A percentile compares a stretch with the other conserved stretches of the same genome.
Conservation (phyloP, 2,113 vertebrate species). For the Chiloscyllium plagiosum region DNA sequence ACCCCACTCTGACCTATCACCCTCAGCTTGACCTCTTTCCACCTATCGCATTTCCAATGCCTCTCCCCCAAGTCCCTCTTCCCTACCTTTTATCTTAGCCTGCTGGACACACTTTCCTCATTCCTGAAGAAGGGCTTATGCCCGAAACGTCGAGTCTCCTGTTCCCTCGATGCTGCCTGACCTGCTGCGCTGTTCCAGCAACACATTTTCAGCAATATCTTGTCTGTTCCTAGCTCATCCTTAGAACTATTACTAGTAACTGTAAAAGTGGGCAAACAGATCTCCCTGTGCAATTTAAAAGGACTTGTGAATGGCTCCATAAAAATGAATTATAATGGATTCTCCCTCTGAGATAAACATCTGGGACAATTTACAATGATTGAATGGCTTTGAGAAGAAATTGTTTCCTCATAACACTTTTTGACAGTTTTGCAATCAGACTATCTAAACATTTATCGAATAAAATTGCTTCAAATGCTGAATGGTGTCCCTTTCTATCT, state of each 20-base stretch:
- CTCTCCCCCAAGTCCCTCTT: no score
- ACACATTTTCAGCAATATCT: no score
- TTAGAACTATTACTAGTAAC: neutral
- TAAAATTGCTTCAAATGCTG: neutral
- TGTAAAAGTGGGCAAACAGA: neutral
- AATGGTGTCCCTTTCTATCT: neutral
- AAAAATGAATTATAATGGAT: neutral
- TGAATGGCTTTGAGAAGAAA: neutral
- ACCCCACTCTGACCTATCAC: no score
- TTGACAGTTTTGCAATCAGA: constrained; percentile 23
- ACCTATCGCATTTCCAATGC: no score
- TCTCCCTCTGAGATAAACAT: neutral
- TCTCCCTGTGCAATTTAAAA: neutral
- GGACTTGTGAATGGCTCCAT: neutral
- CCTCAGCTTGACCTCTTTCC: no score
- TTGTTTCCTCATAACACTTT: neutral
- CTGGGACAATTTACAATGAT: neutral
- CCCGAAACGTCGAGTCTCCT: no score
- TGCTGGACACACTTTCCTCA: no score
- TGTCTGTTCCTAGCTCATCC: neutral
- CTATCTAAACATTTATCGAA: neutral
- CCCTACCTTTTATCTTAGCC: no score
- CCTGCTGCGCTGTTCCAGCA: no score
- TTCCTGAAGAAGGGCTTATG: no score
- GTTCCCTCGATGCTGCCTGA: no score